Base-by-base conservation (phyloP, 2,113 vertebrate species). In the Sminthopsis crassicaudata region DNA sequence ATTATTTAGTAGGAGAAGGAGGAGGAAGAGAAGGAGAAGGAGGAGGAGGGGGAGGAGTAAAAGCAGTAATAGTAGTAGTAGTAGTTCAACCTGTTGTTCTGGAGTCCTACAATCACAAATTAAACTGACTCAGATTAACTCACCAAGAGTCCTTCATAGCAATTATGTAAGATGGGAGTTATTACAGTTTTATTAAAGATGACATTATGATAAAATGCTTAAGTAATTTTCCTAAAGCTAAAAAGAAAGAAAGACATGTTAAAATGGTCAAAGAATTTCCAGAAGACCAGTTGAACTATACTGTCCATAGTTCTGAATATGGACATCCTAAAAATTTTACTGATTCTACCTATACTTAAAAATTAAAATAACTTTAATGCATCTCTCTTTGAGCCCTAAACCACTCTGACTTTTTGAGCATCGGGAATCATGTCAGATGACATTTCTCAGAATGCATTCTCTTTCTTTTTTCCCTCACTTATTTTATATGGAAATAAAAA, bases 151-250 rank as follows among this genome's bases (percentile, higher is more conserved):
- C 27, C 88, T 95, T 88, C 55, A 60, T 46, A 51, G 14, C 2
- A 90, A 46, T 95, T 95, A 53, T 92, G 2, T 22, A 51, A 94
- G 42, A 12, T 57, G 91, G 94, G 94, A 89, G 53, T 95, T 96
- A 93, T 93, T 95, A 96, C 24, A 93, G 55, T 91, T 93, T 95
- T 97, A 96, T 96, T 95, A 97, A 93, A 97, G 94, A 96, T 97
- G 94, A 93, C 92, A 95, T 96, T 60, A 88, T 95, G 95, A 97
- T 97, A 94, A 92, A 93, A 26, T 92, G 52, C 46, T 89, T 88
- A 91, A 16, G 2, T 27, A 95, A 95, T 93, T 94, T 93, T 67
- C 90, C 12, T 24, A 91, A 95, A 84, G 91, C 95, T 26, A 93
- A 94, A 50, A 50, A 95, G 46, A 95, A 84, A 95, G 11, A 93